phyloP scores from a whole-genome alignment of 2,888 invertebrate species.

The Drosophila borborema region DNA sequence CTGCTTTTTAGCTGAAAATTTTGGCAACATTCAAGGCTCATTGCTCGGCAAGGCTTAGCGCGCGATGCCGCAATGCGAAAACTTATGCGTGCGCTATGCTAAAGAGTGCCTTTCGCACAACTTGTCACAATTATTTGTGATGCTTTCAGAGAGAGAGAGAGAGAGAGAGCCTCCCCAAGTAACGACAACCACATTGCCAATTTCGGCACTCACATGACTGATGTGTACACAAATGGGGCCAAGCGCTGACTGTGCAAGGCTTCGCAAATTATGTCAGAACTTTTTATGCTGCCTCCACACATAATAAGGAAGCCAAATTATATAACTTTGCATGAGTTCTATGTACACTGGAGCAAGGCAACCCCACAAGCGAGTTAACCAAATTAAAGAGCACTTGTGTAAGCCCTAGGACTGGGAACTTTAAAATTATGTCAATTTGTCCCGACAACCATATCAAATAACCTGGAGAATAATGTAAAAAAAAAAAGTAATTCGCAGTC shows the following conservation, averaged over 20 bases:
- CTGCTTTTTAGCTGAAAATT: conserved; percentile 32
- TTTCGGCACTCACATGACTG: conserved; percentile 9
- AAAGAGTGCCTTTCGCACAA: not conserved
- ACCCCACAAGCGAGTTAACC: conserved; percentile 3
- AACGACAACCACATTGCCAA: conserved; percentile 13
- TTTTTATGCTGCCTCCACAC: conserved; percentile 4
- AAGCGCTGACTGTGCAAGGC: not conserved
- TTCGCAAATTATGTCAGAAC: conserved; percentile 7
- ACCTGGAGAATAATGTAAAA: no score
- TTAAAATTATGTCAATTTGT: not conserved
- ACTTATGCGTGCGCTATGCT: conserved; percentile 11
- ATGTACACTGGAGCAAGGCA: not conserved
- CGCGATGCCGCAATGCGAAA: conserved; percentile 1
- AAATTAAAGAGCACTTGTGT: conserved; percentile 4
- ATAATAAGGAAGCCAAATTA: conserved; percentile 14
- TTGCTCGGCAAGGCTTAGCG: conserved; percentile 32
- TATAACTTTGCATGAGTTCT: conserved; percentile 9
- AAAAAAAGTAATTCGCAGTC: not conserved
- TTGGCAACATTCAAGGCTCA: conserved; percentile 60
- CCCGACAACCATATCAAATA: not conserved
- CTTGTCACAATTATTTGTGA: conserved; percentile 11
- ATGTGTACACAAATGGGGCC: not conserved
- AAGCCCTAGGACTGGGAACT: not conserved
- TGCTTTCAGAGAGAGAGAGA: not conserved
- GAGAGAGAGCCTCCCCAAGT: not conserved